Evolutionary conservation across 2,797 vertebrate species (phyloP), one percentile per base, ranked within the genome.

Genomic region (Graptemys geographica): DNA sequence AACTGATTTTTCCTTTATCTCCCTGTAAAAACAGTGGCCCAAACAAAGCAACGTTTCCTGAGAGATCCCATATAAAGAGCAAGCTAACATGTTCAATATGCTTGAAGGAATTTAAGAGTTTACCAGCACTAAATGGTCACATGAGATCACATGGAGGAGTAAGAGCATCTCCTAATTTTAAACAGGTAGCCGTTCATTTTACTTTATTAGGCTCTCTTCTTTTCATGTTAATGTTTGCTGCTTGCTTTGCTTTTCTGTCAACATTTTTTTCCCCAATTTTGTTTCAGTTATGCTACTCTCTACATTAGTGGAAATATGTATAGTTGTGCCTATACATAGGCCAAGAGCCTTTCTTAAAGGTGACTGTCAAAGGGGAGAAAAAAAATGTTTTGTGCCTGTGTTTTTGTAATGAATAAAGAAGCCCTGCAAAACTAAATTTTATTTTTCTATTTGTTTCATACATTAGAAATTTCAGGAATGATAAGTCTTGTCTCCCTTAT

Each of bases 111-210:
- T 99, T 99, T 97, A 98, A 98, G 98, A 99, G 99, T 95, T 98
- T 99, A 59, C 99, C 99, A 8, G 99, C 99, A 57, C 97, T 99
- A n/a, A 99, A 99, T 18, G 99, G 99, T 88, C 99, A 99, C 97
- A 99, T 99, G 99, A 98, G 99, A 81, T 99, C 99, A 62, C 99
- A 99, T 0, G 98, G 99, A 87, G 98, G 99, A 86, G 98, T 98
- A 95, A 98, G 98, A 97, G 97, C 99, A 89, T 98, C 98, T 93
- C 97, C 98, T 81, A 97, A 96, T 93, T 97, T 98, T 96, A 99
- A 99, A 98, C 98, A 98, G 98, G 99, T 99, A 95, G 96, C 95
- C 44, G 4, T 93, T 88, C 0, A 1, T 65, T 93, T 84, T 33
- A 85, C 55, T 92, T 95, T 41, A 47, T 91, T 83, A 62, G 44